Percentiles rank a stretch among this genome's conserved stretches.
Conservation (phyloP, 1,140 invertebrate genomes). For the Melitaea cinxia region DNA sequence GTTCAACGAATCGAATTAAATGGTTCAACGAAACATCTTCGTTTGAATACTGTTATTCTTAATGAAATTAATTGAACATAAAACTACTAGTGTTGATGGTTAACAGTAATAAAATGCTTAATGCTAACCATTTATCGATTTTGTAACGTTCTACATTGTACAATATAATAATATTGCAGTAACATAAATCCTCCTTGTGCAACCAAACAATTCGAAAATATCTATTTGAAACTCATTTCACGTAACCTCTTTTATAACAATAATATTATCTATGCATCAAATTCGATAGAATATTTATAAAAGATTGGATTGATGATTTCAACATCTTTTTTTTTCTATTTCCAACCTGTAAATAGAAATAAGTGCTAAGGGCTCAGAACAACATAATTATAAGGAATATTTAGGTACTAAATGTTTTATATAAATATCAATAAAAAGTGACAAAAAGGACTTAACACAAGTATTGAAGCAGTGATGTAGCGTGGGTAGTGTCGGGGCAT, state of each 20-base stretch:
- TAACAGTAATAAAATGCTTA: constrained; percentile 26
- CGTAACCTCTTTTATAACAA: not conserved
- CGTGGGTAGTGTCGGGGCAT: too few relatives aligned
- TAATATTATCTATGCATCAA: too few relatives aligned
- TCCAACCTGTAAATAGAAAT: too few relatives aligned
- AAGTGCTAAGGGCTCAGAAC: too few relatives aligned
- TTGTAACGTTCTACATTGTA: constrained; percentile 9
- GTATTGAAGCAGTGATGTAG: too few relatives aligned
- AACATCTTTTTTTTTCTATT: too few relatives aligned
- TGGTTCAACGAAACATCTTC: not conserved
- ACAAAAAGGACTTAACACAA: too few relatives aligned
- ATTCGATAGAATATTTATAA: too few relatives aligned
- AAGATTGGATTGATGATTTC: too few relatives aligned
- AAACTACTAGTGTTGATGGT: constrained; percentile 25
- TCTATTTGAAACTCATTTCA: not conserved
- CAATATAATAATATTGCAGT: not conserved
- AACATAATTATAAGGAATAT: too few relatives aligned
- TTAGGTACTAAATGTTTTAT: too few relatives aligned
- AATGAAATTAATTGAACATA: constrained; percentile 32
- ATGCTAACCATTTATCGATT: constrained; percentile 33
- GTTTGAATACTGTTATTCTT: constrained; percentile 26
- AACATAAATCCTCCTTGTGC: not conserved
- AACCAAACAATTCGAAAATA: not conserved
- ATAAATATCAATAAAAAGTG: too few relatives aligned
- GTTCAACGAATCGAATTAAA: not conserved